Conservation (phyloP, 2,797 vertebrate species). For the Pangasius mekongensis region DNA sequence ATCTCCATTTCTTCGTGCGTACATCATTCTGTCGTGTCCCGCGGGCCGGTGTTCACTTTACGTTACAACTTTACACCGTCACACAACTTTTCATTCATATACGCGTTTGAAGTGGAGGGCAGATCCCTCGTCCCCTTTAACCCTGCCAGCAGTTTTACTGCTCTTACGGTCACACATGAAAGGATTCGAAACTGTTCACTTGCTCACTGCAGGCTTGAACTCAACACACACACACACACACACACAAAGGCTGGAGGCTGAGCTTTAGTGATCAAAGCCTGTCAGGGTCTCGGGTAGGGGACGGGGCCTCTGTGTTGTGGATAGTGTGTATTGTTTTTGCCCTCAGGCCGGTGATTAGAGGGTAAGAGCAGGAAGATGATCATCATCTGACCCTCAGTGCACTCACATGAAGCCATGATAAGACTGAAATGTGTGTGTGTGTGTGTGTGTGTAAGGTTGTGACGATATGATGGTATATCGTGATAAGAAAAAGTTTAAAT, state of each 20-base stretch:
- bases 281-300: constrained; percentile 23
- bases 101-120: constrained; percentile 42
- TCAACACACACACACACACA: constrained; percentile 37
- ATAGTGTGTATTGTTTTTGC: constrained; percentile 18
- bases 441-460: not conserved
- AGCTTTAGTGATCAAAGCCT: constrained; percentile 55
- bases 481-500: not conserved
- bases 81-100: constrained; percentile 36
- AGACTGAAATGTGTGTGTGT: not conserved
- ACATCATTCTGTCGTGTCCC: not conserved
- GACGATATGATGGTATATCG: not conserved
- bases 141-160: constrained; percentile 52
- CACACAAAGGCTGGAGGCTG: constrained; percentile 28
- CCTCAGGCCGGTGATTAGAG: constrained; percentile 49
- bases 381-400: constrained; percentile 31
- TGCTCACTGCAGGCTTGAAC: constrained; percentile 26
- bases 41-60: not conserved
- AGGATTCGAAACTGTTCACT: constrained; percentile 39
- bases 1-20: not conserved
- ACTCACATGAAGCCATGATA: constrained; percentile 7
- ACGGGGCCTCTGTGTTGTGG: not conserved
- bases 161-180: constrained; percentile 58
- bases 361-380: constrained; percentile 38
- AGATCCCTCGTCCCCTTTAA: constrained; percentile 40
- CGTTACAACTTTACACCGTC: not conserved